Percentiles rank a stretch among this genome's conserved stretches.
Conservation (phyloP, 1,140 invertebrate genomes). For the Scylla paramamosain region DNA sequence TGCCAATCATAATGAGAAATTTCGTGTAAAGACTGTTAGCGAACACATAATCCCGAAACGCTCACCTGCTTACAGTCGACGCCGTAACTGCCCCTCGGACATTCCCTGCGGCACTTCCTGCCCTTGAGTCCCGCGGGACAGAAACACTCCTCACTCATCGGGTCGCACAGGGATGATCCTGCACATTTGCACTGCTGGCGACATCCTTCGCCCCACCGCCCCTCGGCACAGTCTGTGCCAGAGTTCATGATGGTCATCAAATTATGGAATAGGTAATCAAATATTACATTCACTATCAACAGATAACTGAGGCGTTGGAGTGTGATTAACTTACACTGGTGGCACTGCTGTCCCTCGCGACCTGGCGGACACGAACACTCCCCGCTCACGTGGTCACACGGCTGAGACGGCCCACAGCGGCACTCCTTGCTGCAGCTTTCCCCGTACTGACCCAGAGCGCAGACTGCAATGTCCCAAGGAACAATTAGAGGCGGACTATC, state of each 20-base stretch:
- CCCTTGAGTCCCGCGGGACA: constrained; percentile 88
- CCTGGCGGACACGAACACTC: constrained; percentile 52
- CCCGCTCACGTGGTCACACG: constrained; percentile 71
- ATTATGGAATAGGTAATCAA: no score
- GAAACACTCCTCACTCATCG: constrained; percentile 89
- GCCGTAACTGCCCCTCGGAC: constrained; percentile 56
- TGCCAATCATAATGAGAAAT: no score
- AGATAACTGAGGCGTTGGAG: constrained; percentile 82
- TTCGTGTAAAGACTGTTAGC: no score
- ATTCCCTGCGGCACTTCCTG: constrained; percentile 82
- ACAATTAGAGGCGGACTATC: no score
- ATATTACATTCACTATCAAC: constrained; percentile 83
- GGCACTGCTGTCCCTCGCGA: constrained; percentile 84
- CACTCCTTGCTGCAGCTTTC: constrained; percentile 86
- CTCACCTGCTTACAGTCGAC: constrained; percentile 65
- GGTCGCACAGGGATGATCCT: constrained; percentile 86
- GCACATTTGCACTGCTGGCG: constrained; percentile 89
- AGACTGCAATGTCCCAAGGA: no score
- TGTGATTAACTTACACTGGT: constrained; percentile 84
- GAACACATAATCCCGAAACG: no score
- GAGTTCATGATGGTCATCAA: no score
- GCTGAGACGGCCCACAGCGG: constrained; percentile 86
- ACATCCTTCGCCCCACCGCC: constrained; percentile 86
- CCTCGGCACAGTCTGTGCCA: constrained; percentile 56
- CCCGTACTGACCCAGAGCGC: constrained; percentile 80